Evolutionary conservation across 1,140 invertebrate species (phyloP), one percentile per base, ranked within the genome.

Genomic region (Megalopta genalis): DNA sequence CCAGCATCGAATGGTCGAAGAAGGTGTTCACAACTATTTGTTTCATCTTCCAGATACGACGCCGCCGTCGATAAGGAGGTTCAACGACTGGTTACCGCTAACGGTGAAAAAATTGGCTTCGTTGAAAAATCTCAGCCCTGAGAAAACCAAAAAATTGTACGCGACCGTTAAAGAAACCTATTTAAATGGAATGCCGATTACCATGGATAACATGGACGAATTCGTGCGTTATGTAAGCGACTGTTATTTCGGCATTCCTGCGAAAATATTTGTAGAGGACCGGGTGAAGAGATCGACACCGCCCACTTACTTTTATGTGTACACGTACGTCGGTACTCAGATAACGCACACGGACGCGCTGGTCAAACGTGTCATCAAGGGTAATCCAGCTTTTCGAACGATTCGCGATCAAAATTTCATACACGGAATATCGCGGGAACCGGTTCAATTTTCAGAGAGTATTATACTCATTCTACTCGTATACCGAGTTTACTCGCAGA

Each of bases 221-320:
- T 93, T 91, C n/a, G 57, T 93, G 0, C 80, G 93, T 68, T 88
- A 94, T 32, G 52, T 91, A 7, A 88, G 90, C 0, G 94, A 94
- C 80, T 66, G 89, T 94, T 94, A 73, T 60, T 86, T 12, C 83
- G 90, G 65, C 89, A 88, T 27, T 87, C 90, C 70, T 86, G 93
- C 52, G 90, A 92, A 76, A 89, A 92, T 54, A 77, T 88, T 16
- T n/a, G 7, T 57, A 14, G 84, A 93, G 69, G 86, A 91, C 7
- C 93, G 94, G 23, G 80, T 90, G 86, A 90, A 32, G 71, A 82
- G 65, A 82, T 74, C 2, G 49, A 76, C 5, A 71, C 83, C 32
- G 27, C 89, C 93, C 0, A 89, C 92, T 4, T 95, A 93, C 75
- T 87, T 93, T 66, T 95, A 94, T 76, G 86, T 87, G 83, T 94